Base-by-base conservation (phyloP, 2,113 vertebrate genomes). In the Pavo muticus region DNA sequence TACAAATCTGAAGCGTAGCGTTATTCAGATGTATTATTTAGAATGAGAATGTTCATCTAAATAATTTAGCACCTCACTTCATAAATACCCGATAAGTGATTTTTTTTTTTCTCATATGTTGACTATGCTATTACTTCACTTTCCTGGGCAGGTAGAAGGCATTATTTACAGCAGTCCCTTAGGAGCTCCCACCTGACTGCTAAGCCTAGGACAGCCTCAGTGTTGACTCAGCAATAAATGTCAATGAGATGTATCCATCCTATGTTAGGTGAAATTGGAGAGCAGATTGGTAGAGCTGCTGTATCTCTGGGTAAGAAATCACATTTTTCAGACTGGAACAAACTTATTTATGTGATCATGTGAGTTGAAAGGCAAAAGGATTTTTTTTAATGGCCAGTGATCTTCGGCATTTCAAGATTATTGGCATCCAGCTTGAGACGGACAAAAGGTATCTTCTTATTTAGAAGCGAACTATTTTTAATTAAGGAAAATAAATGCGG, bases 381-480 rank as follows among this genome's bases (percentile, higher is more conserved):
- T 9, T 3, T 61, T 90, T 42, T 71, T 65, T 54, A 45, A 47
- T 37, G 7, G n/a, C n/a, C 12, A n/a, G 2, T 20, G 14, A 7
- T 59, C 9, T 70, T 72, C 18, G 30, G 0, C 4, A 6, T 70
- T 69, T 80, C 18, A 68, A 45, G 18, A 42, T 30, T 57, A 74
- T 86, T 24, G 9, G 3, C 74, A 14, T 42, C 68, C 37, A 23
- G 10, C n/a, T 88, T 10, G 2, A 91, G 61, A 71, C 15, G 52
- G 11, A 14, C 3, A 1, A 40, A 88, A 88, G 39, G 32, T 74
- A 29, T 47, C 50, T 50, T n/a, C 40, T 57, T 81, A 54, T 72
- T 85, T 70, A 54, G 86, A 94, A 40, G n/a, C 61, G 73, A 95
- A 52, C 9, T 39, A 15, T 45, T 94, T 94, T 90, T 93, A 95